phyloP scores from a whole-genome alignment of 2,888 invertebrate species.

The Phortica okadai region DNA sequence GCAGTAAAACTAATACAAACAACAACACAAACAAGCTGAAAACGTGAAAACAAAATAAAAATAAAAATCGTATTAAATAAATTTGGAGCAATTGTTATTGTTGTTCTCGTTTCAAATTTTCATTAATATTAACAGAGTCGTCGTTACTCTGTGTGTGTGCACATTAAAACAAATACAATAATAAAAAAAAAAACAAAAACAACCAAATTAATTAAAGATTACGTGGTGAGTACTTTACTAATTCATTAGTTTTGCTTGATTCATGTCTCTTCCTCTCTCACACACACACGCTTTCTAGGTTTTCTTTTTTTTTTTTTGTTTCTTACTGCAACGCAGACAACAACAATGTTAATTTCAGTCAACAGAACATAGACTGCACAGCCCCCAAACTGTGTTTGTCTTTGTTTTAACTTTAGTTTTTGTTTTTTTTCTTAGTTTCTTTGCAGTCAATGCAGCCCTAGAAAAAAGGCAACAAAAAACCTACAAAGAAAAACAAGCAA shows the following conservation, averaged over 20 bases:
- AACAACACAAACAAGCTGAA: conserved; percentile 6
- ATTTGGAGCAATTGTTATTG: conserved; percentile 7
- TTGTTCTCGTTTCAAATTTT: conserved; percentile 38
- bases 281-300: too few species aligned
- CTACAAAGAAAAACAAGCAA: too few species aligned
- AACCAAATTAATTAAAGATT: conserved; percentile 66
- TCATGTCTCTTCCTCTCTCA: conserved; percentile 43
- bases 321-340: too few species aligned
- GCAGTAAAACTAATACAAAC: background rate
- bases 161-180: conserved; percentile 41
- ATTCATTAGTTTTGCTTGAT: conserved; percentile 46
- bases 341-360: too few species aligned
- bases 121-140: conserved; percentile 43
- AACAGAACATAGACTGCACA: too few species aligned
- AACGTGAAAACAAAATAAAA: too few species aligned
- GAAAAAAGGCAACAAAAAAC: too few species aligned
- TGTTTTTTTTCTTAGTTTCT: conserved; percentile 17
- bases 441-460: too few species aligned
- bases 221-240: conserved; percentile 58
- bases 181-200: conserved; percentile 41
- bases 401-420: conserved; percentile 20
- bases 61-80: background rate
- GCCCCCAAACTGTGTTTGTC: too few species aligned
- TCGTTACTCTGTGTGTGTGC: background rate
- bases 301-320: too few species aligned